Evolutionary conservation across 1,140 invertebrate species (phyloP).

Genomic region (Nasonia vitripennis): DNA sequence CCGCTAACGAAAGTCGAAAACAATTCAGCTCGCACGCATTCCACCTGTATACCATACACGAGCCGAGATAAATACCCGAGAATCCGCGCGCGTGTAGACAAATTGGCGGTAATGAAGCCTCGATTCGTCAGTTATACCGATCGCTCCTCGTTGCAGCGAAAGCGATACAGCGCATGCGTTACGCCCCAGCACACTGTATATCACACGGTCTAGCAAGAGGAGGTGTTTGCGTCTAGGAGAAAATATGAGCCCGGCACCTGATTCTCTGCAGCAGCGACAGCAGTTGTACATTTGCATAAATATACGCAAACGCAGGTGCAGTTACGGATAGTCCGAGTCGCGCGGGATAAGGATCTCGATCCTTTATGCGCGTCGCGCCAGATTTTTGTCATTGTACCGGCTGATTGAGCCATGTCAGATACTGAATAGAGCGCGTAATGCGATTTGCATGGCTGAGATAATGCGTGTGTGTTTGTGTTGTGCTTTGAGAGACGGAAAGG

Average conservation of each 20-base stretch:
- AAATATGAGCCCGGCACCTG: not conserved
- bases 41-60: not conserved
- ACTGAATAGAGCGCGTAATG: constrained; percentile 23
- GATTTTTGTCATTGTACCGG: constrained; percentile 13
- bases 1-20: not conserved
- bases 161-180: not conserved
- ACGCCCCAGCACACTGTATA: too few species aligned
- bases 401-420: constrained; percentile 41
- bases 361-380: not conserved
- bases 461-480: not conserved
- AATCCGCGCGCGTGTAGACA: constrained; percentile 63
- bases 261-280: not conserved
- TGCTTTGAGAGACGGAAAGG: not conserved
- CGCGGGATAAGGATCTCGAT: constrained; percentile 13
- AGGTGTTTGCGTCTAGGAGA: not conserved
- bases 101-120: constrained; percentile 72
- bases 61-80: not conserved
- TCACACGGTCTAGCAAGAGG: not conserved
- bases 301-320: not conserved
- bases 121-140: constrained; percentile 67
- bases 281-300: not conserved
- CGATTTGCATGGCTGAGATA: constrained; percentile 13
- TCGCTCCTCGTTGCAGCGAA: not conserved
- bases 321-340: constrained; percentile 16
- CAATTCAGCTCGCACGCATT: not conserved